Percentiles rank a stretch among this genome's conserved stretches.
Conservation (phyloP, 2,113 vertebrate species). For the Formicarius rufipectus region DNA sequence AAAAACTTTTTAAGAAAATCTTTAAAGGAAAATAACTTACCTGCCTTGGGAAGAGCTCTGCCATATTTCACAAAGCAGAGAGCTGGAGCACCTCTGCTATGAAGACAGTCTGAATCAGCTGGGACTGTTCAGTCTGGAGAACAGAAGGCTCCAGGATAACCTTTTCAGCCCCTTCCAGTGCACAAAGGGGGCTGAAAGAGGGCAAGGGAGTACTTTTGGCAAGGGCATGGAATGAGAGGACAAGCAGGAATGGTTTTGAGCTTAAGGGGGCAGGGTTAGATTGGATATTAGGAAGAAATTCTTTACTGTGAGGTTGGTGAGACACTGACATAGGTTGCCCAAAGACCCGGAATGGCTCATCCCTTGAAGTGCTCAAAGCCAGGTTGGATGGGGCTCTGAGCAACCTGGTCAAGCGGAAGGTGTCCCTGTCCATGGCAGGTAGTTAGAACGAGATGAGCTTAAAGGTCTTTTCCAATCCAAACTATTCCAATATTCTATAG, state of each 20-base stretch:
- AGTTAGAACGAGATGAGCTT: not conserved
- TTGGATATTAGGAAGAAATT: not conserved
- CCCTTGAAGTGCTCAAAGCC: not conserved
- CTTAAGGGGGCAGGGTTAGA: too few relatives aligned
- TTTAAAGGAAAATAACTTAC: not conserved
- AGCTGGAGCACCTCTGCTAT: not conserved
- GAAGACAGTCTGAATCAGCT: not conserved
- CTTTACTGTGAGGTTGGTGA: not conserved
- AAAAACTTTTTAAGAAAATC: not conserved
- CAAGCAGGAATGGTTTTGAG: not conserved
- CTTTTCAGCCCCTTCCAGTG: not conserved
- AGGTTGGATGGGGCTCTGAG: not conserved
- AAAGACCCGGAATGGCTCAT: not conserved
- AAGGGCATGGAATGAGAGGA: too few relatives aligned
- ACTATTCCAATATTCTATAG: not conserved
- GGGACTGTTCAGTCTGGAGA: not conserved
- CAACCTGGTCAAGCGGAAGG: not conserved
- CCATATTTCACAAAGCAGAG: not conserved
- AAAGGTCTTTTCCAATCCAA: not conserved
- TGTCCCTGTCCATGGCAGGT: not conserved
- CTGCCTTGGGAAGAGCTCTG: not conserved
- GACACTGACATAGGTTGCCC: not conserved
- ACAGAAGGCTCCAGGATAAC: not conserved
- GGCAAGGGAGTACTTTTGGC: not conserved
- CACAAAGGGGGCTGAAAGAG: rapidly evolving